These are phyloP conservation scores for Trissoscelio sp. DNA, from an alignment of 2,888 invertebrate genomes.

Conservation along the genomic window DNA sequence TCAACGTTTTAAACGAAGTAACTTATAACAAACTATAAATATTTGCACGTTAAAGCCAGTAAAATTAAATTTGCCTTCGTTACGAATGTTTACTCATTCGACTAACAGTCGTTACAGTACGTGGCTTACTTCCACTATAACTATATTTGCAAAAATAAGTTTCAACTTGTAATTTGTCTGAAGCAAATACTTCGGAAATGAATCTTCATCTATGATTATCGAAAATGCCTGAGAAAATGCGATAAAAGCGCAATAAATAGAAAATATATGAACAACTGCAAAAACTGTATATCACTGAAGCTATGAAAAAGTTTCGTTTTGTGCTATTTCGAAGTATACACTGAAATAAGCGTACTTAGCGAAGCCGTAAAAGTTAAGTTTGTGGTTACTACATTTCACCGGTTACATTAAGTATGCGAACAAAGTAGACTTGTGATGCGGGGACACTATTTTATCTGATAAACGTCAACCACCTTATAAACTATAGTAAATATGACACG, in stretches of 20 bases:
- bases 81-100: not conserved
- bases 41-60: not conserved
- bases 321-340: not conserved
- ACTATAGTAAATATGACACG: slow-evolving; percentile 21
- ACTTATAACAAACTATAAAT: not conserved
- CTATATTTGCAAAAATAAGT: no score
- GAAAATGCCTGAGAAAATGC: no score
- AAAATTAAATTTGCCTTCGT: not conserved
- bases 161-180: no score
- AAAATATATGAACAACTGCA: not conserved
- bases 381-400: slow-evolving; percentile 15
- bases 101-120: not conserved
- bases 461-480: slow-evolving; percentile 16
- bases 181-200: no score
- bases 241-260: not conserved
- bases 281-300: not conserved
- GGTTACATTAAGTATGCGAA: slow-evolving; percentile 20
- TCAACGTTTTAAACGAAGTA: not conserved
- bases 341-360: slow-evolving; percentile 15
- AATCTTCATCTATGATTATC: no score
- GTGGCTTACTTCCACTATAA: not conserved
- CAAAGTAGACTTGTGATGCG: slow-evolving; percentile 19
- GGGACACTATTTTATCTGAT: slow-evolving; percentile 26
- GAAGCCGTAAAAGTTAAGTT: slow-evolving; percentile 26
- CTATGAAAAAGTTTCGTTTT: not conserved